Percentiles rank a stretch among this genome's conserved stretches.
Evolutionary conservation across 2,113 vertebrate genomes (phyloP).

Genomic region (Saimiri boliviensis): DNA sequence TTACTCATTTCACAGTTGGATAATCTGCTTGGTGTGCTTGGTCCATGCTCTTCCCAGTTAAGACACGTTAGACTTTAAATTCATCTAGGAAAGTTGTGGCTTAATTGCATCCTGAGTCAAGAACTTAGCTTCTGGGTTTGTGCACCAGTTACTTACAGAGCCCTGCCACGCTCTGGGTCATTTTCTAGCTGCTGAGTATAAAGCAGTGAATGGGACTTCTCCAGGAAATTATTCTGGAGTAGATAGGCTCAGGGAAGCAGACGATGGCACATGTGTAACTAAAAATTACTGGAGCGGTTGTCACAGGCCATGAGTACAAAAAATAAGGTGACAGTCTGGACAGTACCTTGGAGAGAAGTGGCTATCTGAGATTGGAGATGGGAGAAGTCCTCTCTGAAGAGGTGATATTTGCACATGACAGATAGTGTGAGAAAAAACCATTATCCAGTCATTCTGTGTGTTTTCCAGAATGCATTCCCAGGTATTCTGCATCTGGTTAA

Average conservation of each 20-base stretch:
- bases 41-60: rapidly evolving
- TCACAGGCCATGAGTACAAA: not conserved
- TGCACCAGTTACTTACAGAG: not conserved
- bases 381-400: not conserved
- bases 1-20: not conserved
- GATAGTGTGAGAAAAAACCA: not conserved
- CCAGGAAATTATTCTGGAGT: not conserved
- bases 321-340: not conserved
- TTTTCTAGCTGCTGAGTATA: no score
- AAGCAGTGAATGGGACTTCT: rapidly evolving
- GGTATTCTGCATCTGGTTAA: not conserved
- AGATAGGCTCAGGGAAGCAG: not conserved
- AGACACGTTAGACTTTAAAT: rapidly evolving
- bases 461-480: not conserved
- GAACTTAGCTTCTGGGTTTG: rapidly evolving
- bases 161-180: not conserved
- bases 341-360: not conserved
- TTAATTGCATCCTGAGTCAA: not conserved
- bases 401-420: no score
- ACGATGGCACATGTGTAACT: not conserved
- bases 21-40: not conserved
- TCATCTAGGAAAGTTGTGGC: not conserved
- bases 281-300: no score
- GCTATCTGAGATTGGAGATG: not conserved
- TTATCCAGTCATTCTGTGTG: not conserved